Percentiles rank a stretch among this genome's conserved stretches.
These are phyloP conservation scores for Streptopelia turtur DNA, from an alignment of 2,797 vertebrate species.

Conservation along the genomic window DNA sequence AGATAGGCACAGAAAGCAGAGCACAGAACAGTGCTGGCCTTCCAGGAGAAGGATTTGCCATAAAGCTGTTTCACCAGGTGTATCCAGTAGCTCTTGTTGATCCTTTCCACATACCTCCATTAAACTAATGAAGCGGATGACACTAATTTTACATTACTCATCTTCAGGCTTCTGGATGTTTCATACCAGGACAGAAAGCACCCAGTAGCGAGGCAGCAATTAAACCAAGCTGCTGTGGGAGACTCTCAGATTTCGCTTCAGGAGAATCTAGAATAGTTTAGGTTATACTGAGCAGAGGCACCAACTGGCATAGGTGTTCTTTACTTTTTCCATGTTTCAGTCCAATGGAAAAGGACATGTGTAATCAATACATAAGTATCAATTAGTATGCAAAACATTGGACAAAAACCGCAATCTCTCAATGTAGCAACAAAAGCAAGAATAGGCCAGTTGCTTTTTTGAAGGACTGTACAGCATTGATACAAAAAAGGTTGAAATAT, in stretches of 20 bases:
- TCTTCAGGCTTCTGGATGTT: neutral
- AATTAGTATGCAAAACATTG: neutral
- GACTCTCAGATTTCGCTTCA: neutral
- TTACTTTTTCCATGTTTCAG: slow-evolving; percentile 57
- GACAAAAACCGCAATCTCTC: neutral
- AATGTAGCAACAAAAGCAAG: neutral
- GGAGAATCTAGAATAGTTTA: neutral
- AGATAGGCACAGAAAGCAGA: fast-evolving
- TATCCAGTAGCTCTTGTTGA: neutral
- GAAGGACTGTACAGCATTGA: neutral
- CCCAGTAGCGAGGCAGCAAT: neutral
- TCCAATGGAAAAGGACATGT: slow-evolving; percentile 11
- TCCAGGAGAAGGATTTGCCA: neutral
- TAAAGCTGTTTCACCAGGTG: neutral
- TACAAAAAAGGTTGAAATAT: neutral
- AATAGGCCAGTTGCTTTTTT: neutral
- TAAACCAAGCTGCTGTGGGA: neutral
- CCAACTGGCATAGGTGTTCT: neutral
- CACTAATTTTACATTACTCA: neutral
- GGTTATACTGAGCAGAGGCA: neutral
- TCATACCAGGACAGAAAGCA: neutral
- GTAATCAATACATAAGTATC: slow-evolving; percentile 8
- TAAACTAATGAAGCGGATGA: neutral
- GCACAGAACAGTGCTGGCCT: neutral
- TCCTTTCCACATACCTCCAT: neutral